These are phyloP conservation scores for Platorchestia sp. DNA, from an alignment of 1,140 invertebrate genomes.

Conservation along the genomic window DNA sequence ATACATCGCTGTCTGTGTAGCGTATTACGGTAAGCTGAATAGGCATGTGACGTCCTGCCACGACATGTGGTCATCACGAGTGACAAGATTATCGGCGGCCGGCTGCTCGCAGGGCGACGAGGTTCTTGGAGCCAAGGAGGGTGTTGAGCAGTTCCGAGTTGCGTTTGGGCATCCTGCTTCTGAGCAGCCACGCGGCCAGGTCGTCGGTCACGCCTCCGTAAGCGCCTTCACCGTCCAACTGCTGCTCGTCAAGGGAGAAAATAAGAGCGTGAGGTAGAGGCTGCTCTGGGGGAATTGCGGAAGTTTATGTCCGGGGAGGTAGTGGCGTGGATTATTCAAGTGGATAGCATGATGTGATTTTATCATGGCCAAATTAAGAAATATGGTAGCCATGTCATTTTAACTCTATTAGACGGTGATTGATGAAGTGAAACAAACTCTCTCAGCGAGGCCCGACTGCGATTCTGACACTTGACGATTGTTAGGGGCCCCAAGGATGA, in stretches of 20 bases:
- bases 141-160: constrained; percentile 48
- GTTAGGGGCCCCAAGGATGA: no score
- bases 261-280: background rate
- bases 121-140: constrained; percentile 40
- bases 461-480: no score
- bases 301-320: no score
- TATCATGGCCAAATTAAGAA: background rate
- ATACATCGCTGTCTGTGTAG: background rate
- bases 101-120: constrained; percentile 26
- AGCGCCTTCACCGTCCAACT: background rate
- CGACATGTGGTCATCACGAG: background rate
- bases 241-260: background rate
- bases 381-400: background rate
- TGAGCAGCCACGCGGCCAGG: background rate
- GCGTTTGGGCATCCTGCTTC: constrained; percentile 41
- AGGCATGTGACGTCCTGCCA: background rate
- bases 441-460: no score
- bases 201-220: background rate
- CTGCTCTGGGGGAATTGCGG: no score
- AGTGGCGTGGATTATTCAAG: no score
- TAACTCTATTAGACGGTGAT: background rate
- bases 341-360: no score
- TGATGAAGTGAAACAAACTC: background rate
- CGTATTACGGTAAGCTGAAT: background rate
- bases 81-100: constrained; percentile 17